Evolutionary conservation across 2,888 invertebrate genomes (phyloP), one percentile per base, ranked within the genome.

Genomic region (Acleris laterana): DNA sequence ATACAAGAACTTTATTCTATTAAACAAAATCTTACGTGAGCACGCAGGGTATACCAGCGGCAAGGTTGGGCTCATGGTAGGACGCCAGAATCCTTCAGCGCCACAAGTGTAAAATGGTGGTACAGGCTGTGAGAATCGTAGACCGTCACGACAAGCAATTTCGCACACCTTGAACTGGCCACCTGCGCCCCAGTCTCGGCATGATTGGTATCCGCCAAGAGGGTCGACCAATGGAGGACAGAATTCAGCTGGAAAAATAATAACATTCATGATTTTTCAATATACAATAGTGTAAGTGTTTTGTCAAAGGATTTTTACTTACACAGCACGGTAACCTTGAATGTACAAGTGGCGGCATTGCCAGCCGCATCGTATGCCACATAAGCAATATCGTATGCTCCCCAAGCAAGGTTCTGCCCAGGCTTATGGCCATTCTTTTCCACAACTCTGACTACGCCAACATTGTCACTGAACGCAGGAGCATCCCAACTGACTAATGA

Each of bases 81-180:
- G 99, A 74, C 98, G 94, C 99, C 99, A 99, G 89, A 98, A 97
- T 49, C 99, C 99, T 95, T 99, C 99, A 62, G 97, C 97, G n/a
- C 98, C 99, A 82, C 99, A 99, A 1, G 98, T 98, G 85, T 98
- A 99, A 94, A 99, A 99, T 74, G 97, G 96, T 1, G 99, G 98
- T n/a, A 98, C 97, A 64, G 96, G 95, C 81, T 98, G 97, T 0
- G 98, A 98, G 93, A 99, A 99, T 73, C 96, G 94, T 6, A 98
- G 91, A n/a, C 97, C 97, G 65, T 95, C 89, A 73, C 97, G 96
- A 78, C 98, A 98, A 56, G 95, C 94, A 68, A 98, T 98, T 87
- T 98, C 98, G 84, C 99, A 99, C 1, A 98, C 97, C 90, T 98
- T 98, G 88, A 98, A 98, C 81, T 98, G 97, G 50, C 98, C 98